Base-by-base conservation (phyloP, 1,140 invertebrate species). In the Oryctes rhinoceros region DNA sequence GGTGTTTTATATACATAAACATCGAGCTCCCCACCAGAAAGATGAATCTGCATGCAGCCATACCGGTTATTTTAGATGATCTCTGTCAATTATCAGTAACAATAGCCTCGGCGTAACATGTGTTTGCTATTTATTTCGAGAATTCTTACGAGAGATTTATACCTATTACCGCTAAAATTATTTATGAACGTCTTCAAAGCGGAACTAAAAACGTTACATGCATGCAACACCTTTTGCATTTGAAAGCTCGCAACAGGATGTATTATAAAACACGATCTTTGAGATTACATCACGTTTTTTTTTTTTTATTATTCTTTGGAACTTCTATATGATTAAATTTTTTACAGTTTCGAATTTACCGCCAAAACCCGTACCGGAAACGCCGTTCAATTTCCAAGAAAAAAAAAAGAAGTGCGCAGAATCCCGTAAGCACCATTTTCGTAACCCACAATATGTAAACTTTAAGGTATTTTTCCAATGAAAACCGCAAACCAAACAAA, bases 1-100 rank as follows among this genome's bases (percentile, higher is more conserved):
- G 65, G 65, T 71, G 65, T 30, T 59, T 71, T 71, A 71, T 71
- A 71, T 71, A 71, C 65, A 71, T 35, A 2, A 71, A 44, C 39
- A 44, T 44, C 39, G 9, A 10, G 5, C 39, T 71, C 65, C 65
- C 65, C 65, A 35, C 65, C 35, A 71, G 11, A 15, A 30, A 10
- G 18, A 24, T 30, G 65, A 30, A 71, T 71, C 65, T 71, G 65
- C 65, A 71, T 71, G 9, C 9, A 10, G 5, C 5, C 9, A 71
- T 71, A 71, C 65, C 65, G 65, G 65, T 71, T 71, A 37, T 71
- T 71, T 20, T 71, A 37, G 65, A 71, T 37, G 53, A 15, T 71
- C 65, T 71, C 24, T 35, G 24, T 71, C 18, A 71, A 71, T 71
- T 71, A 15, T 71, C 35, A 71, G 18, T 35, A 37, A 71, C 24